Evolutionary conservation across 1,140 invertebrate genomes (phyloP).

Genomic region (Triops longicaudatus): DNA sequence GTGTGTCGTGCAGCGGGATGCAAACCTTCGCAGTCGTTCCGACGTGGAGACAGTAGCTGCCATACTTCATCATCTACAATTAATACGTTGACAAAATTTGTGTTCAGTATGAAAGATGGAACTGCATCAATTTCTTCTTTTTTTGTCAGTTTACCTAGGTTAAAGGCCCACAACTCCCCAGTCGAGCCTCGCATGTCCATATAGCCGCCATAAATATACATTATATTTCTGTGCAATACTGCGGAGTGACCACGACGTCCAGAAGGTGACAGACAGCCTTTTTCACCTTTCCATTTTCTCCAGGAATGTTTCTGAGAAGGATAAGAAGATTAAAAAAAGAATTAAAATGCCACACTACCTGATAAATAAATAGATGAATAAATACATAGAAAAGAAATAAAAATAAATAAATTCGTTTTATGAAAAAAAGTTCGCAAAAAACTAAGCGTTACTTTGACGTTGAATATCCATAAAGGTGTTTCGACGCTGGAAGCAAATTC

Average conservation of each 20-base stretch:
- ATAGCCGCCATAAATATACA: constrained; percentile 84
- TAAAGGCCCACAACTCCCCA: constrained; percentile 77
- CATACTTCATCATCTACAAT: constrained; percentile 12
- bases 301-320: constrained; percentile 52
- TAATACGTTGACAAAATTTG: neutral
- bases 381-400: too few species aligned
- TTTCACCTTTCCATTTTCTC: constrained; percentile 46
- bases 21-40: neutral
- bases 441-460: neutral
- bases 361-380: too few species aligned
- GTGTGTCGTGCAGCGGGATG: constrained; percentile 64
- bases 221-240: constrained; percentile 63
- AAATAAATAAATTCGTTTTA: too few species aligned
- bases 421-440: constrained; percentile 2
- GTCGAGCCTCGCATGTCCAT: constrained; percentile 75
- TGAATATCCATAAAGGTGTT: constrained; percentile 68
- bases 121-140: neutral
- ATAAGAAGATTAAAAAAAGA: constrained; percentile 23
- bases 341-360: neutral
- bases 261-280: constrained; percentile 51
- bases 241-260: constrained; percentile 74
- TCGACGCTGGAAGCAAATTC: constrained; percentile 69
- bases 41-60: neutral
- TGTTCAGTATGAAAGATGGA: neutral
- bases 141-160: constrained; percentile 59